These are phyloP conservation scores for Mythimna lalbum DNA, from an alignment of 2,888 invertebrate genomes.

Conservation along the genomic window DNA sequence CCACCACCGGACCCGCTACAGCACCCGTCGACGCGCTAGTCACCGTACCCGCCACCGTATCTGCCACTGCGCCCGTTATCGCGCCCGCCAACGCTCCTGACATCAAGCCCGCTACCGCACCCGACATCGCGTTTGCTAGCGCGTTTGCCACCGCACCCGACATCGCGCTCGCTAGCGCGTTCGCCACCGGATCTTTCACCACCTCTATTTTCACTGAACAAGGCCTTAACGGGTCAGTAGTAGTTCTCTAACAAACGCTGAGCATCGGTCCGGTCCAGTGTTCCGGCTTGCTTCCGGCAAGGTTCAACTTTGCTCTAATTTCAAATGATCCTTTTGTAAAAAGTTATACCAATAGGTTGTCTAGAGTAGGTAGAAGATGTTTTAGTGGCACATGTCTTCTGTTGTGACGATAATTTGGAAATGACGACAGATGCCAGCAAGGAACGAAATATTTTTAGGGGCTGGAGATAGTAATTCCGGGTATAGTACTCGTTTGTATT, in stretches of 20 bases:
- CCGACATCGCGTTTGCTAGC: no score
- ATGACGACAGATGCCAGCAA: not conserved
- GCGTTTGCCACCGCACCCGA: not conserved
- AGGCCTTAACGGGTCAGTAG: conserved; percentile 35
- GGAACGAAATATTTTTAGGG: no score
- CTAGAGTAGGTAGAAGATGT: not conserved
- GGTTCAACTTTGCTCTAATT: conserved; percentile 49
- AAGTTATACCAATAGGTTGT: conserved; percentile 16
- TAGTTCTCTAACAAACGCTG: conserved; percentile 36
- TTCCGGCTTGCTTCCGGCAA: conserved; percentile 45
- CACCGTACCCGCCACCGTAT: no score
- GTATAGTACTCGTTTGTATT: no score
- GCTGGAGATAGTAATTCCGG: no score
- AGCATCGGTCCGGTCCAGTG: conserved; percentile 32
- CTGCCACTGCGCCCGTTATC: no score
- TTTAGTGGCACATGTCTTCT: not conserved
- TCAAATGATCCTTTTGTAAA: conserved; percentile 42
- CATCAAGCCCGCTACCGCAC: not conserved
- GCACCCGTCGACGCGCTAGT: no score
- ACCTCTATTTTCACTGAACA: not conserved
- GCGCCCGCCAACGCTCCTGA: no score
- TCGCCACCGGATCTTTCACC: not conserved
- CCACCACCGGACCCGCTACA: no score
- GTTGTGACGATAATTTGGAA: not conserved
- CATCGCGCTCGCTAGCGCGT: no score